Percentiles rank a stretch among this genome's conserved stretches.
Evolutionary conservation across 2,888 invertebrate genomes (phyloP).

Genomic region (Phrixothrix hirtus): DNA sequence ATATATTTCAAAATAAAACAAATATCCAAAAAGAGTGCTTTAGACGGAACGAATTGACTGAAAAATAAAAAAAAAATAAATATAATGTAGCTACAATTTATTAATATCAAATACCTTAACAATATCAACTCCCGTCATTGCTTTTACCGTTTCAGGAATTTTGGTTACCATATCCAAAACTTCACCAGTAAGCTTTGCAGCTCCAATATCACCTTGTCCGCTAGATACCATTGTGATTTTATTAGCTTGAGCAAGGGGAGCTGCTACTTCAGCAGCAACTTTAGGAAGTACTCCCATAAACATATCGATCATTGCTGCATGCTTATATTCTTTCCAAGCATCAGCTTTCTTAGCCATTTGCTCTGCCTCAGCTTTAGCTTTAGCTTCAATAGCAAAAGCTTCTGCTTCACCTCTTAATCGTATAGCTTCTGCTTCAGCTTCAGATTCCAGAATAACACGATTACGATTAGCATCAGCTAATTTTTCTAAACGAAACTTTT

Average conservation of each 20-base stretch:
- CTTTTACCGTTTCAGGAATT: conserved; percentile 89
- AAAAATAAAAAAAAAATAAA: conserved; percentile 2
- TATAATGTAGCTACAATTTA: neutral
- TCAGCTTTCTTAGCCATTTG: conserved; percentile 98
- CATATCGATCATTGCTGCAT: conserved; percentile 96
- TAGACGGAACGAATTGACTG: conserved; percentile 10
- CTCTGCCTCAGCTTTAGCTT: conserved; percentile 94
- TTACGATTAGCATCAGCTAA: conserved; percentile 90
- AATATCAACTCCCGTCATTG: conserved; percentile 92
- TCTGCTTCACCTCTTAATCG: conserved; percentile 85
- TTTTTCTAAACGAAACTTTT: conserved; percentile 88
- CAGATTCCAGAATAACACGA: conserved; percentile 89
- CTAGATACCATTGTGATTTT: conserved; percentile 97
- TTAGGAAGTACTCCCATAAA: conserved; percentile 92
- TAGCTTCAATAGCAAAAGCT: conserved; percentile 91
- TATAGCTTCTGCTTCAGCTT: conserved; percentile 91
- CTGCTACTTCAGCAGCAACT: conserved; percentile 95
- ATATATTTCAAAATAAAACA: neutral
- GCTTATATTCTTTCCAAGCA: conserved; percentile 95
- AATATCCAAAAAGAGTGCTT: neutral
- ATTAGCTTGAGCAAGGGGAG: conserved; percentile 90
- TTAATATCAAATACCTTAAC: conserved; percentile 66
- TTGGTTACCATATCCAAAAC: conserved; percentile 89
- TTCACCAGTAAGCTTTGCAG: conserved; percentile 92
- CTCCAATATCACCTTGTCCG: conserved; percentile 89